These are phyloP conservation scores for Tachysurus vachellii DNA, from an alignment of 2,113 vertebrate genomes.

Conservation along the genomic window DNA sequence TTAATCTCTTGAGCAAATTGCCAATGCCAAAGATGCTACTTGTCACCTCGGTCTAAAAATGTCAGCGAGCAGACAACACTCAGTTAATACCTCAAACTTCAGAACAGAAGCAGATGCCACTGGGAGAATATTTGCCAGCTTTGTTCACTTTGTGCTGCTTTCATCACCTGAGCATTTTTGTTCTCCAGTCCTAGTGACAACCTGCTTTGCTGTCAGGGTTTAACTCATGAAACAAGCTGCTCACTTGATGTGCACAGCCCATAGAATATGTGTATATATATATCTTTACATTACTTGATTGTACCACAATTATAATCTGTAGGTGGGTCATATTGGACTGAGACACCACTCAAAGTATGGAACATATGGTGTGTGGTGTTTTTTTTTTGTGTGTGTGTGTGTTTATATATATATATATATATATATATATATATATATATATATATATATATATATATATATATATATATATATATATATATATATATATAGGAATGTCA, in stretches of 20 bases:
- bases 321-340: neutral
- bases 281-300: too few relatives aligned
- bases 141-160: neutral
- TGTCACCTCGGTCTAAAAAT: neutral
- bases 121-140: neutral
- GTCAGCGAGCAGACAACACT: neutral
- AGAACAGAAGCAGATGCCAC: neutral
- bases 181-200: neutral
- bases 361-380: neutral
- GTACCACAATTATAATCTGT: too few relatives aligned
- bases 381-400: neutral
- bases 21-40: neutral
- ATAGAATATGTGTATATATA: neutral
- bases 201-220: neutral
- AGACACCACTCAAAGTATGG: neutral
- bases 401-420: too few relatives aligned
- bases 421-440: too few relatives aligned
- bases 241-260: neutral
- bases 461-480: too few relatives aligned
- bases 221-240: neutral
- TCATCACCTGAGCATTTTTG: neutral
- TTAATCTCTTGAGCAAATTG: neutral
- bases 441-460: too few relatives aligned
- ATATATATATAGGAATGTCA: too few relatives aligned
- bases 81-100: neutral